phyloP scores from a whole-genome alignment of 2,113 vertebrate genomes.

The Bombycilla garrulus region DNA sequence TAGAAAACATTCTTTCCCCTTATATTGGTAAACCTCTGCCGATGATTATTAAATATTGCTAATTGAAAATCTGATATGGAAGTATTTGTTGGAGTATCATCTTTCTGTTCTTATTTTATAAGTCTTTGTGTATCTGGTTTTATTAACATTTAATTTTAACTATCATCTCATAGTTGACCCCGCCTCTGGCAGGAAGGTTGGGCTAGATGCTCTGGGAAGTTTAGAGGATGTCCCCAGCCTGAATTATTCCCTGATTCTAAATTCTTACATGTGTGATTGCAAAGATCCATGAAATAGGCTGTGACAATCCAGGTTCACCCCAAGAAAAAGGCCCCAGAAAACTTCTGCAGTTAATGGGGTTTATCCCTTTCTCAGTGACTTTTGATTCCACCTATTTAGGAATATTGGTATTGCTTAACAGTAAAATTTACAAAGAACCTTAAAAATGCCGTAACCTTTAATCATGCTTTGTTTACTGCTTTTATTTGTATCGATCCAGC shows the following conservation, averaged over 20 bases:
- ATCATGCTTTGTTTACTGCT: not conserved
- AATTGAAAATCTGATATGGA: not conserved
- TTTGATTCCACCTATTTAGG: not conserved
- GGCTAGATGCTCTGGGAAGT: not conserved
- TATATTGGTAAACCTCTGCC: not conserved
- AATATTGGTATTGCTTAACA: not conserved
- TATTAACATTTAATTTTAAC: not conserved
- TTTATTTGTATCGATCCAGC: not conserved
- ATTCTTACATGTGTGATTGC: fast-evolving
- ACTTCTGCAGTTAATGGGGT: not conserved
- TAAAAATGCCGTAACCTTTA: not conserved
- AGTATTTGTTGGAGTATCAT: not conserved
- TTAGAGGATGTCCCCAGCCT: not conserved
- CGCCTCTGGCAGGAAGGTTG: not conserved
- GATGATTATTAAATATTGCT: not conserved
- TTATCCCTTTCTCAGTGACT: not conserved
- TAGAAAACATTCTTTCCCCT: not conserved
- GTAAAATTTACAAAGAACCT: not conserved
- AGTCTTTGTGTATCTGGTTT: not conserved
- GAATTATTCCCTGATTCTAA: not conserved
- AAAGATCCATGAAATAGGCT: not conserved
- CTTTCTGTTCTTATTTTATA: not conserved
- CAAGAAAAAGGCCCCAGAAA: not conserved
- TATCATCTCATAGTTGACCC: not conserved
- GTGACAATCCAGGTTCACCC: not conserved